Conservation (phyloP, 2,797 vertebrate species). For the Lepus townsendii region DNA sequence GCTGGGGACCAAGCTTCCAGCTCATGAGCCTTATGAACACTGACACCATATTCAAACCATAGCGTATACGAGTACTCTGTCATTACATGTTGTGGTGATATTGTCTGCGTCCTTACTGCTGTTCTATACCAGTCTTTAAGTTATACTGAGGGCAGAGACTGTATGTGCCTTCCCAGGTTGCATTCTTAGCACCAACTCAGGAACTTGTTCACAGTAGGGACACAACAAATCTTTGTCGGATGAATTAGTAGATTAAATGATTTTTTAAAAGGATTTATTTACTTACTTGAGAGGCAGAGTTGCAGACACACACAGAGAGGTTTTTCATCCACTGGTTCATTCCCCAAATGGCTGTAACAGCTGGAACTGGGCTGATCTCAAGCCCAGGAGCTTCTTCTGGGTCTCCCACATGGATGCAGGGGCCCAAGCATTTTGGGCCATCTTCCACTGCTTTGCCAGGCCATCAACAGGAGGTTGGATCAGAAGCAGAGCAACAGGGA, state of each 20-base stretch:
- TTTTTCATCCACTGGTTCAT: no score
- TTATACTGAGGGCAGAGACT: neutral
- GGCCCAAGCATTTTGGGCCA: no score
- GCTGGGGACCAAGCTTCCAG: no score
- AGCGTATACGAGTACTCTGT: neutral
- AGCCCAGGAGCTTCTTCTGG: no score
- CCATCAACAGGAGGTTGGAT: no score
- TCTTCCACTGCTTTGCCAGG: no score
- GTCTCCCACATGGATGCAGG: no score
- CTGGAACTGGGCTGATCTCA: no score
- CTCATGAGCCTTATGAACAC: neutral
- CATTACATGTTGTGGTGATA: neutral
- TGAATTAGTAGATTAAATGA: neutral
- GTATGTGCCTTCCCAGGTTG: neutral
- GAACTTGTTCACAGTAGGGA: neutral
- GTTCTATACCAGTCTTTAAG: neutral
- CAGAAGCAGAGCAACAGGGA: no score
- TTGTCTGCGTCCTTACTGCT: neutral
- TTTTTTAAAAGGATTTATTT: neutral
- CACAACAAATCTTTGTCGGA: neutral
- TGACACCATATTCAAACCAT: neutral
- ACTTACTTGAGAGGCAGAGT: no score
- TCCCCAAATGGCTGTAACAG: no score
- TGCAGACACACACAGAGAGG: no score
- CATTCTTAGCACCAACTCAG: neutral